A percentile compares a stretch with the other conserved stretches of the same genome.
Conservation (phyloP, 2,888 invertebrate species). For the Lepidochitona cinerea region DNA sequence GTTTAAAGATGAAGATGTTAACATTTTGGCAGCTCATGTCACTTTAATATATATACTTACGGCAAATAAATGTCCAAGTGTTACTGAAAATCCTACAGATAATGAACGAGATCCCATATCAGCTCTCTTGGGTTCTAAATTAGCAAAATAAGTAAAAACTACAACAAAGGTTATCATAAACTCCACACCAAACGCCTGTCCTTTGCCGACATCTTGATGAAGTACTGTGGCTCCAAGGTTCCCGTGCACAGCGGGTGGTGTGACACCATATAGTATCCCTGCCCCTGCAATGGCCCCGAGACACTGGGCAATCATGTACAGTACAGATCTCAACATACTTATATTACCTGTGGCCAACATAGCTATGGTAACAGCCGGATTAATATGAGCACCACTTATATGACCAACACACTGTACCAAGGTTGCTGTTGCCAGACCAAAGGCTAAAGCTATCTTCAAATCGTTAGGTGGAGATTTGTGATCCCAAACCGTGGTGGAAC, state of each 20-base stretch:
- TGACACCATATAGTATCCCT: slow-evolving; percentile 62
- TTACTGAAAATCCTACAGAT: slow-evolving; percentile 88
- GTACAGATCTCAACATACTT: slow-evolving; percentile 80
- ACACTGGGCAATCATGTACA: slow-evolving; percentile 88
- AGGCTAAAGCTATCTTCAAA: slow-evolving; percentile 62
- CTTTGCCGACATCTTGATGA: slow-evolving; percentile 75
- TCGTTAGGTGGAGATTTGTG: slow-evolving; percentile 34
- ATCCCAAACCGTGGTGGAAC: slow-evolving; percentile 44
- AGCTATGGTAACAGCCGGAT: slow-evolving; percentile 72
- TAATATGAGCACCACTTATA: slow-evolving; percentile 69
- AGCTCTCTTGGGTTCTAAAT: slow-evolving; percentile 84
- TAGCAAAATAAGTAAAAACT: slow-evolving; percentile 87
- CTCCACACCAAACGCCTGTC: slow-evolving; percentile 88
- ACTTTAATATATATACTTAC: slow-evolving; percentile 79
- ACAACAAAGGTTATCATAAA: slow-evolving; percentile 89
- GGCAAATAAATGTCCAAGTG: slow-evolving; percentile 86
- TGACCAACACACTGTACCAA: slow-evolving; percentile 68
- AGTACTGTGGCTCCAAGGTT: slow-evolving; percentile 81
- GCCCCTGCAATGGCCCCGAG: slow-evolving; percentile 80
- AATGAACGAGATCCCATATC: slow-evolving; percentile 87
- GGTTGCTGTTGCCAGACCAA: slow-evolving; percentile 66
- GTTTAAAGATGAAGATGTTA: too few relatives aligned
- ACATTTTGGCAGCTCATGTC: too few relatives aligned
- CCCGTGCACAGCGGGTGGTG: slow-evolving; percentile 71
- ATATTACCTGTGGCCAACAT: slow-evolving; percentile 86